Evolutionary conservation across 2,113 vertebrate species (phyloP), one percentile per base, ranked within the genome.

Genomic region (Apteryx mantelli): DNA sequence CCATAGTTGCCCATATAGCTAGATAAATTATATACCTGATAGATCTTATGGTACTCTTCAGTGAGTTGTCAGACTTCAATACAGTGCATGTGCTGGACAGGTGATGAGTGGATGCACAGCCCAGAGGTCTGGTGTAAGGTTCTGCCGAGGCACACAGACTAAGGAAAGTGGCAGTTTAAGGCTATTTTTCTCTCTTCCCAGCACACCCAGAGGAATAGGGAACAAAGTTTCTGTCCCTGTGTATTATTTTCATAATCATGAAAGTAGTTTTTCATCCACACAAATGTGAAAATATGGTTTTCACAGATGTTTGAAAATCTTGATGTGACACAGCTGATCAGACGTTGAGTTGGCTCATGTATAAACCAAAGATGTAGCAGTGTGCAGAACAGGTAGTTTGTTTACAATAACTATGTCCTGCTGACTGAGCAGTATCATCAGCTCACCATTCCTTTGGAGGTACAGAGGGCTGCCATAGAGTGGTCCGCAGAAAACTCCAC

Each of bases 161-260:
- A 80, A 53, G 13, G 7, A 7, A 20, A 75, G 56, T 64, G 36
- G 9, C 7, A 19, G 7, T 75, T 68, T 32, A 79, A 68, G 25
- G 50, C 28, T 66, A 9, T 73, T 63, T 4, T 40, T 58, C 4
- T 50, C 7, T 53, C 11, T 66, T 69, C 32, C 6, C 17, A 70
- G 6, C 6, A n/a, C 5, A 19, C 26, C 13, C 55, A 42, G 79
- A 75, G 30, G 14, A 38, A 11, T 28, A 42, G 8, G 24, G 24
- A 58, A 46, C 0, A 1, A 52, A 53, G 8, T 55, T 60, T 87
- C 3, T 1, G 18, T 58, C 7, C 6, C 60, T 28, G 9, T 13
- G 11, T 66, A 58, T 40, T 19, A n/a, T 58, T 15, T 66, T 61
- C 52, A 36, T 53, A 42, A 89, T 68, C 21, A 61, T 4, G 8